phyloP scores from a whole-genome alignment of 2,113 vertebrate genomes.

The Heterotis niloticus region DNA sequence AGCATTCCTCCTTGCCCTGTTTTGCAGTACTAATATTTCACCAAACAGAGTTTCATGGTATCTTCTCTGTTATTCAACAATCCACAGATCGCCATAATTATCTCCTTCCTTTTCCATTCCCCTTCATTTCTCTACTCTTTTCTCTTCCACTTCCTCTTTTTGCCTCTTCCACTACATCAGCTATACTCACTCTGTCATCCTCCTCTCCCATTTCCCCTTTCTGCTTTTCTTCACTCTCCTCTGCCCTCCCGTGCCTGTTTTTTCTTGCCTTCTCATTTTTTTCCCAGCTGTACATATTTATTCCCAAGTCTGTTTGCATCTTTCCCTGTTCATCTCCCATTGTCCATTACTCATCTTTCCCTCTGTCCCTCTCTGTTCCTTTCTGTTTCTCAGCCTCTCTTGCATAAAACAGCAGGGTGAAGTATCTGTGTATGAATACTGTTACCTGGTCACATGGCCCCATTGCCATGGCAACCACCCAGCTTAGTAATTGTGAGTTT shows the following conservation, averaged over 20 bases:
- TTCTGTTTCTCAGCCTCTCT: neutral
- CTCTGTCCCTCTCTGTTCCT: neutral
- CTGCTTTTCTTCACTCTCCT: neutral
- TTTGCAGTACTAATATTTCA: constrained; percentile 7
- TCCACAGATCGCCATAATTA: constrained; percentile 6
- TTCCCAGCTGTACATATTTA: neutral
- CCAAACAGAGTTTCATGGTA: neutral
- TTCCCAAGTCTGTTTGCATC: neutral
- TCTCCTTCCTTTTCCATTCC: constrained; percentile 2
- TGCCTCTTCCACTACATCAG: neutral
- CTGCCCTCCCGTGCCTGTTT: neutral
- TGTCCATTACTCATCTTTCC: neutral
- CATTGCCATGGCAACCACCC: constrained; percentile 17
- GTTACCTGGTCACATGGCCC: constrained; percentile 9
- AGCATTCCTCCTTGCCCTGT: neutral
- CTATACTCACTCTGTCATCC: neutral
- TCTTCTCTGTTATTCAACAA: neutral
- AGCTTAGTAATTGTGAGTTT: constrained; percentile 21
- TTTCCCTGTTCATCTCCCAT: neutral
- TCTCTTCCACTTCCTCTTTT: constrained; percentile 10
- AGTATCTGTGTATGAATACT: constrained; percentile 13
- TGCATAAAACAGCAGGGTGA: constrained; percentile 5
- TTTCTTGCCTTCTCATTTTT: neutral
- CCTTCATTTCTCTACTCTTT: neutral
- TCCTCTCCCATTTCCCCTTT: no score